phyloP scores from a whole-genome alignment of 2,113 vertebrate genomes.

The Proteles cristata region DNA sequence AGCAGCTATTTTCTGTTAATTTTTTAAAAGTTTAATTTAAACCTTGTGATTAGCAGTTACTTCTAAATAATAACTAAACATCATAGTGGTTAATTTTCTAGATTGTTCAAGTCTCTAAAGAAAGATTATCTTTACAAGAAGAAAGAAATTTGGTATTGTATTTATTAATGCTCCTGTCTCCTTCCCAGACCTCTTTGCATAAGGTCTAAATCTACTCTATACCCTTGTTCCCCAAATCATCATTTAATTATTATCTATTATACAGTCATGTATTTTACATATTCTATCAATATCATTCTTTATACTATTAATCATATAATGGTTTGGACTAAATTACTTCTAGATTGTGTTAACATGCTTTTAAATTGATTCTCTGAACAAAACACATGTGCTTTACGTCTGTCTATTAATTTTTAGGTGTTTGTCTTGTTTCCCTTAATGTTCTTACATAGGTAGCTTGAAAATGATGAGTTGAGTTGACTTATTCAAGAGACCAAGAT shows the following conservation, averaged over 20 bases:
- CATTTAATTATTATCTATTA: background rate
- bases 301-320: background rate
- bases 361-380: background rate
- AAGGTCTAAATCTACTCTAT: background rate
- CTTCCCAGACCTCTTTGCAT: background rate
- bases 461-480: background rate
- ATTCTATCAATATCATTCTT: background rate
- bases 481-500: background rate
- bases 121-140: background rate
- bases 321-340: background rate
- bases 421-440: background rate
- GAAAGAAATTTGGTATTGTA: background rate
- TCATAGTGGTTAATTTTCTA: background rate
- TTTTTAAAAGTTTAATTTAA: slow-evolving; percentile 34
- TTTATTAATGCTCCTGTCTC: background rate
- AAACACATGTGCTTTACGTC: background rate
- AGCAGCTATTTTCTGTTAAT: background rate
- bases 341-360: background rate
- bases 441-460: background rate
- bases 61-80: background rate
- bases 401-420: background rate
- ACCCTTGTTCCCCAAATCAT: background rate
- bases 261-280: background rate
- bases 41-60: background rate
- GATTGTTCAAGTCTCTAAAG: background rate